Evolutionary conservation across 2,888 invertebrate species (phyloP).

Genomic region (Platypus cylindrus): DNA sequence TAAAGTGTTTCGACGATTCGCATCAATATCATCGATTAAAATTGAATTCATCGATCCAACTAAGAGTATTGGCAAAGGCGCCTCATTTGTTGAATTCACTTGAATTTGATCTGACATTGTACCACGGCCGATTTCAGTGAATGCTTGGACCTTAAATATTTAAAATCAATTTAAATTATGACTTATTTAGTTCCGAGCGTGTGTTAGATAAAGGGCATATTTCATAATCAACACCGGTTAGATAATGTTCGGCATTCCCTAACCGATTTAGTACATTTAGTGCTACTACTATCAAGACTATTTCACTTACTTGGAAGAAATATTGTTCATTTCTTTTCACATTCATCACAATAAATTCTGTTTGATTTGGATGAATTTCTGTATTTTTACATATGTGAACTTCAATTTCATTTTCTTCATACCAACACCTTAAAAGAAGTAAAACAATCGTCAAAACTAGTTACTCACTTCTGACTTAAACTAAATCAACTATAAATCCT

Average conservation of each 20-base stretch:
- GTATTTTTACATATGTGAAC: conserved; percentile 42
- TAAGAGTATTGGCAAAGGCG: conserved; percentile 67
- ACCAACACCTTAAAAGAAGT: conserved; percentile 44
- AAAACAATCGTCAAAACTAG: background rate
- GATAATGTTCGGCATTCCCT: no score
- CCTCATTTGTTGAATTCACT: conserved; percentile 55
- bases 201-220: no score
- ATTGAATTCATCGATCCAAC: conserved; percentile 62
- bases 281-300: no score
- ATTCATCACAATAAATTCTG: conserved; percentile 45
- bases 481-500: conserved; percentile 2
- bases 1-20: conserved; percentile 42
- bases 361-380: conserved; percentile 37
- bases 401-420: conserved; percentile 33
- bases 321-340: conserved; percentile 51
- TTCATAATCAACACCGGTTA: no score
- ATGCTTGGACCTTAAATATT: conserved; percentile 57
- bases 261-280: no score
- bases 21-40: conserved; percentile 63
- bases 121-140: conserved; percentile 66
- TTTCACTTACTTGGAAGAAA: conserved; percentile 48
- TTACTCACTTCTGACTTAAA: no score
- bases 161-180: no score
- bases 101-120: conserved; percentile 51
- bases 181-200: no score